These are phyloP conservation scores for Pogonocherus hispidulus DNA, from an alignment of 2,888 invertebrate genomes.

Conservation along the genomic window DNA sequence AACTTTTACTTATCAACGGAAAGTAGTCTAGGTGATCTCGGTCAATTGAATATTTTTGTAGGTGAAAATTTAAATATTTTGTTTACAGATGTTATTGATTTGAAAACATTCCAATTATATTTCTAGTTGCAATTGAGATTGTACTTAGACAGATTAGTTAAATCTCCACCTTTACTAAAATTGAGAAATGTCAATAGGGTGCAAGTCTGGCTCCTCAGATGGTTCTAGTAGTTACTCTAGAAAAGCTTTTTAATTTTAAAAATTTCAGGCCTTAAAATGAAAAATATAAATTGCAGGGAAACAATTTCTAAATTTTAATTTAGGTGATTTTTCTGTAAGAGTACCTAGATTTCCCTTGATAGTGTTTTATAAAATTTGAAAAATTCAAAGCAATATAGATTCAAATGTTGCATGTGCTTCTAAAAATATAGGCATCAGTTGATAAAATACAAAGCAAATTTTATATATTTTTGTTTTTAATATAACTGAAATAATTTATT, in stretches of 20 bases:
- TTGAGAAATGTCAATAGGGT: background rate
- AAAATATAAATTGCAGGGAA: background rate
- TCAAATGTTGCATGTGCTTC: constrained; percentile 21
- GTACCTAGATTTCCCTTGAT: background rate
- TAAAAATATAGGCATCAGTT: constrained; percentile 21
- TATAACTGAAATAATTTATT: constrained; percentile 28
- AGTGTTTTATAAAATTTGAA: constrained; percentile 9
- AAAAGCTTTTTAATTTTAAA: background rate
- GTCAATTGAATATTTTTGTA: constrained; percentile 25
- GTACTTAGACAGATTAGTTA: constrained; percentile 13
- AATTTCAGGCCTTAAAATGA: background rate
- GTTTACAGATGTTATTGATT: background rate
- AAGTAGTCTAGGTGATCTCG: constrained; percentile 20
- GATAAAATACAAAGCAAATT: constrained; percentile 23
- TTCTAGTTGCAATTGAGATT: constrained; percentile 4
- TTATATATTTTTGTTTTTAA: constrained; percentile 26
- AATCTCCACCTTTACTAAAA: constrained; percentile 2
- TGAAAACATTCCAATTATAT: constrained; percentile 3
- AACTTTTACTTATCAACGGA: constrained; percentile 20
- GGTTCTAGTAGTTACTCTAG: background rate
- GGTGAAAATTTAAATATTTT: background rate
- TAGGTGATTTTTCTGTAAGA: constrained; percentile 1
- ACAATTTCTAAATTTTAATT: background rate
- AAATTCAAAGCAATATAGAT: constrained; percentile 10
- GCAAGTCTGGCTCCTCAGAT: background rate